Percentiles rank a stretch among this genome's conserved stretches.
Evolutionary conservation across 2,888 invertebrate species (phyloP).

Genomic region (Strigamia maritima): DNA sequence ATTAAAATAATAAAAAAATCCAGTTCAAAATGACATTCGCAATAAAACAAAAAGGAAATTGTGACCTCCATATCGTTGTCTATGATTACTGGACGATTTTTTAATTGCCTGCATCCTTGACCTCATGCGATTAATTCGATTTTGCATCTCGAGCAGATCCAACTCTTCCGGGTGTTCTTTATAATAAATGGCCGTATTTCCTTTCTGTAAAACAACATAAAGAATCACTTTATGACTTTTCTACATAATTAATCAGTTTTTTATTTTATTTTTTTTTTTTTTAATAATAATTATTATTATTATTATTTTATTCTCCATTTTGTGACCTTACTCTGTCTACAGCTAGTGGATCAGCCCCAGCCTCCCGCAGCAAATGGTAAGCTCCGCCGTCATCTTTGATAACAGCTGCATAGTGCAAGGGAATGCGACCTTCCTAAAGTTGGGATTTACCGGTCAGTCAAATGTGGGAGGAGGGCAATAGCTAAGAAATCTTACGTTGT

Average conservation of each 20-base stretch:
- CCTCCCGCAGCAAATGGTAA: conserved; percentile 76
- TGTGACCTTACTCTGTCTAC: conserved; percentile 37
- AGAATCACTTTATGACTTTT: neutral
- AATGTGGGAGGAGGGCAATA: neutral
- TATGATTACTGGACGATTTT: neutral
- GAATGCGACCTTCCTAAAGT: conserved; percentile 74
- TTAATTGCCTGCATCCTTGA: conserved; percentile 36
- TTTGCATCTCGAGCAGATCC: conserved; percentile 41
- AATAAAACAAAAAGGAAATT: neutral
- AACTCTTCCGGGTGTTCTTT: conserved; percentile 40
- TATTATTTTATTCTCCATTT: neutral
- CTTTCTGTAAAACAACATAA: conserved; percentile 36
- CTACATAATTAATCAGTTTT: neutral
- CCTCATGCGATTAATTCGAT: conserved; percentile 39
- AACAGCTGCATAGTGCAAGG: conserved; percentile 69
- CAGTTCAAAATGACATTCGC: neutral
- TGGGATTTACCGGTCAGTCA: neutral
- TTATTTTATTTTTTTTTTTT: neutral
- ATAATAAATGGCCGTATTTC: conserved; percentile 39
- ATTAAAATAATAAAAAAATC: neutral
- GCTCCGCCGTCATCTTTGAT: conserved; percentile 74
- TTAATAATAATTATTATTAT: neutral
- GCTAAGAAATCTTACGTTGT: conserved; percentile 66
- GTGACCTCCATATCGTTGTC: neutral
- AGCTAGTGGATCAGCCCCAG: conserved; percentile 75